phyloP scores from a whole-genome alignment of 2,797 vertebrate genomes.

The Adrianichthys oophorus region DNA sequence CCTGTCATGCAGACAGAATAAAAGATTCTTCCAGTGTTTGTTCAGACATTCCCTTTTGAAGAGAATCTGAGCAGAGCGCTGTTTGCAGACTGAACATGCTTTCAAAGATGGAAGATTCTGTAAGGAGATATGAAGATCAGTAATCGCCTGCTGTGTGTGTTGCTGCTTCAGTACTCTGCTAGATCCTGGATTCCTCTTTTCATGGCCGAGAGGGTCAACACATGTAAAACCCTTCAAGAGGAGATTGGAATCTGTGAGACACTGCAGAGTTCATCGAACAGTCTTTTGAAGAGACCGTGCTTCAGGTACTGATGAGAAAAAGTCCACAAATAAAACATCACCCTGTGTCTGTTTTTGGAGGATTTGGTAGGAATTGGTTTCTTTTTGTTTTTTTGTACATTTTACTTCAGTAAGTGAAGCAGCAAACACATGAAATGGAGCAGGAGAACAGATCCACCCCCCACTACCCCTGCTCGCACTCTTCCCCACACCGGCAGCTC shows the following conservation, averaged over 20 bases:
- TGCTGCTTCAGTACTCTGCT: no score
- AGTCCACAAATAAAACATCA: constrained; percentile 12
- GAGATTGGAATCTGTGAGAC: no score
- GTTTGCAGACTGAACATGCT: constrained; percentile 46
- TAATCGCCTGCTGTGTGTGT: no score
- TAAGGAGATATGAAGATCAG: neutral
- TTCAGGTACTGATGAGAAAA: neutral
- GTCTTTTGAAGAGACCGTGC: neutral
- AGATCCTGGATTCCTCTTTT: no score
- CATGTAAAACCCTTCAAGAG: no score
- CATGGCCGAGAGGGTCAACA: no score
- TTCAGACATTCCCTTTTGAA: constrained; percentile 1
- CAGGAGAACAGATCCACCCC: constrained; percentile 26
- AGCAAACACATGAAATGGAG: constrained; percentile 39
- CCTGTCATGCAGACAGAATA: constrained; percentile 5
- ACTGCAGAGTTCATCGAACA: no score
- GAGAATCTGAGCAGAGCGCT: constrained; percentile 8
- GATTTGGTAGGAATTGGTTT: no score
- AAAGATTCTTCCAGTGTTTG: constrained; percentile 5
- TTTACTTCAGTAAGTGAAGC: constrained; percentile 32
- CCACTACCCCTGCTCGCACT: constrained; percentile 24
- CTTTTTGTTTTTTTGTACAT: constrained; percentile 14
- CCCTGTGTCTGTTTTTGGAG: constrained; percentile 5
- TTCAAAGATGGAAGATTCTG: constrained; percentile 59
- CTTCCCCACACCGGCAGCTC: constrained; percentile 35